Evolutionary conservation across 2,113 vertebrate genomes (phyloP).

Genomic region (Protobothrops mucrosquamatus): DNA sequence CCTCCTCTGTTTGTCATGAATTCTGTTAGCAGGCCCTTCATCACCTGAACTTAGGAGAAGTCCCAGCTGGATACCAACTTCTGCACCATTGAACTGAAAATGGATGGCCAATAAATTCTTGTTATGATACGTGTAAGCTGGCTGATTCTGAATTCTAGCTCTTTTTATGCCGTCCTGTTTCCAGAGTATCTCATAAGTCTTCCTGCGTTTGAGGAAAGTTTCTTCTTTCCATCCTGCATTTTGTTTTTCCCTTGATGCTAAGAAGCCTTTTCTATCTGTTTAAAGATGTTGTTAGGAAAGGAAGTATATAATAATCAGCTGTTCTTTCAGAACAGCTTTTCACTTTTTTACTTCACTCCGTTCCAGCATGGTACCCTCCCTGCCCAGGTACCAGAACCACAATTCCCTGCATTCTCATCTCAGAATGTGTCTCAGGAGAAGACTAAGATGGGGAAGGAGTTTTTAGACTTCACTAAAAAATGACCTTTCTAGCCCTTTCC

Average conservation of each 20-base stretch:
- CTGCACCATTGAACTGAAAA: background rate
- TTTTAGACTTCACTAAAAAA: background rate
- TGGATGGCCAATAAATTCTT: background rate
- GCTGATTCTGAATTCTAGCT: background rate
- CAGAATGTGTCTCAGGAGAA: background rate
- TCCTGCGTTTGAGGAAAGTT: background rate
- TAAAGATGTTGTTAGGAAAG: background rate
- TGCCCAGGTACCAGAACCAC: background rate
- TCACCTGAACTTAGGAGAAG: background rate
- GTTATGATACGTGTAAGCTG: background rate
- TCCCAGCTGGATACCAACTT: background rate
- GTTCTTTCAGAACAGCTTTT: background rate
- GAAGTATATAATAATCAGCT: background rate
- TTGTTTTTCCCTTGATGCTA: background rate
- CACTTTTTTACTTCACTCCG: background rate
- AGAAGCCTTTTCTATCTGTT: background rate
- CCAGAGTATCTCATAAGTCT: background rate
- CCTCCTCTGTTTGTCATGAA: background rate
- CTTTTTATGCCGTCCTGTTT: background rate
- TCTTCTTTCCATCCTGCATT: background rate
- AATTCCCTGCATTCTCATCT: background rate
- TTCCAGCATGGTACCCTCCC: background rate
- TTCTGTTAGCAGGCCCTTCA: background rate
- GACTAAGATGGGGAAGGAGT: background rate
- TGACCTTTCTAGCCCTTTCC: background rate